Evolutionary conservation across 1,140 invertebrate genomes (phyloP).

Genomic region (Goniozus legneri): DNA sequence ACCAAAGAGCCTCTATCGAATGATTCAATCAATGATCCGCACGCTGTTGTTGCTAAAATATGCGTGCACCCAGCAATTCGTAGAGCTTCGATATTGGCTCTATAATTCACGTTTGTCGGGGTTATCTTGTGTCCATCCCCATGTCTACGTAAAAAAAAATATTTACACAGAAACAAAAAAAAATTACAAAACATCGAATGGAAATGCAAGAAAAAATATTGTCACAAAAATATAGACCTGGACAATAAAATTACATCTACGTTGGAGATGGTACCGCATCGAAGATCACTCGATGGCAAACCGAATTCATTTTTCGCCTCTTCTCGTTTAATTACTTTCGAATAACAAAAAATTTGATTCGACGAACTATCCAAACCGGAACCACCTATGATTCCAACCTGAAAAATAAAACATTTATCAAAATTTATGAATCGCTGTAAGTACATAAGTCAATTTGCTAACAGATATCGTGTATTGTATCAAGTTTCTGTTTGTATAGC

Average conservation of each 20-base stretch:
- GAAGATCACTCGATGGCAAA: slow-evolving; percentile 71
- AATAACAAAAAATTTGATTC: slow-evolving; percentile 69
- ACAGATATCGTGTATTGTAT: no score
- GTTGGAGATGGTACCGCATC: slow-evolving; percentile 73
- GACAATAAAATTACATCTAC: slow-evolving; percentile 70
- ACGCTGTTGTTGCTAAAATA: slow-evolving; percentile 86
- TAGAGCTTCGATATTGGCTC: slow-evolving; percentile 95
- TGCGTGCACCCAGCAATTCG: slow-evolving; percentile 87
- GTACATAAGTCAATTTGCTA: no score
- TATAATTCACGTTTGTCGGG: slow-evolving; percentile 88
- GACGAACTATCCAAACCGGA: slow-evolving; percentile 83
- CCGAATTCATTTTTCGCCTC: slow-evolving; percentile 75
- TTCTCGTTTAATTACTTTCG: slow-evolving; percentile 49
- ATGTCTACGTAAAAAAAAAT: no score
- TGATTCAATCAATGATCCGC: slow-evolving; percentile 86
- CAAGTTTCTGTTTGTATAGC: no score
- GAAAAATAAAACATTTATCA: no score
- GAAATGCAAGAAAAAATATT: neutral
- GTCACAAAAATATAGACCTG: slow-evolving; percentile 44
- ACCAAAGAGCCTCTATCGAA: slow-evolving; percentile 87
- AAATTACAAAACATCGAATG: no score
- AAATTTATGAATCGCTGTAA: no score
- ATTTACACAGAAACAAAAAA: no score
- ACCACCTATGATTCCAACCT: slow-evolving; percentile 96
- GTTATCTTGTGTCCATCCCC: slow-evolving; percentile 78